phyloP scores from a whole-genome alignment of 2,113 vertebrate genomes.

The Prietella phreatophila region DNA sequence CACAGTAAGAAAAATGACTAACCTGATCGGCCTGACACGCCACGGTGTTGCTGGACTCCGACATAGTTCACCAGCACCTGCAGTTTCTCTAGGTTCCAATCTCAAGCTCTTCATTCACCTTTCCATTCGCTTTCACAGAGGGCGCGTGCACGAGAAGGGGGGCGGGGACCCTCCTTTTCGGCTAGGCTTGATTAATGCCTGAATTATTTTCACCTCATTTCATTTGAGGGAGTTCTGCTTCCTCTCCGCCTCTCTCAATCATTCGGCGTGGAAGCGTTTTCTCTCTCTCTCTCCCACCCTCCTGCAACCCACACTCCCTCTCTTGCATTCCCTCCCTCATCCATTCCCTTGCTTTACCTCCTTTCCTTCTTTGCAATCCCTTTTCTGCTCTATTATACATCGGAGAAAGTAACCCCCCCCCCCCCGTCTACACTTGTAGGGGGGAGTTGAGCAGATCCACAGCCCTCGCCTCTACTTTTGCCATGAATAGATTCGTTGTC shows the following conservation, averaged over 20 bases:
- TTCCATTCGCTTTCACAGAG: slow-evolving; percentile 68
- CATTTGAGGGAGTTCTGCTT: slow-evolving; percentile 80
- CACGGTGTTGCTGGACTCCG: slow-evolving; percentile 69
- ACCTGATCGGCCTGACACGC: slow-evolving; percentile 75
- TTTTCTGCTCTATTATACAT: slow-evolving; percentile 55
- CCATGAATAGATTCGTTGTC: slow-evolving; percentile 78
- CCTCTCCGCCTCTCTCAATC: slow-evolving; percentile 80
- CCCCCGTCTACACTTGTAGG: slow-evolving; percentile 42
- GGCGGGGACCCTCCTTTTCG: slow-evolving; percentile 69
- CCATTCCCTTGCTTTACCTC: slow-evolving; percentile 48
- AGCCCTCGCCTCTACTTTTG: slow-evolving; percentile 71
- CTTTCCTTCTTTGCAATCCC: slow-evolving; percentile 44
- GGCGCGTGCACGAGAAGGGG: slow-evolving; percentile 30
- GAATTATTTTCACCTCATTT: slow-evolving; percentile 85
- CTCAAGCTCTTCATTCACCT: slow-evolving; percentile 76
- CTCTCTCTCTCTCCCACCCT: slow-evolving; percentile 45
- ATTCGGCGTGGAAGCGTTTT: slow-evolving; percentile 72
- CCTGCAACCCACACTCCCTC: slow-evolving; percentile 27
- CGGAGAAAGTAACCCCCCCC: slow-evolving; percentile 50
- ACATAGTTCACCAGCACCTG: slow-evolving; percentile 74
- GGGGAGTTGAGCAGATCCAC: slow-evolving; percentile 72
- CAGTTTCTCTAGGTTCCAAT: slow-evolving; percentile 70
- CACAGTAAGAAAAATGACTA: slow-evolving; percentile 58
- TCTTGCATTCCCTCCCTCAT: slow-evolving; percentile 42
- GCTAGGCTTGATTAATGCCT: slow-evolving; percentile 80